Conservation (phyloP, 2,113 vertebrate species). For the Nothoprocta pentlandii region DNA sequence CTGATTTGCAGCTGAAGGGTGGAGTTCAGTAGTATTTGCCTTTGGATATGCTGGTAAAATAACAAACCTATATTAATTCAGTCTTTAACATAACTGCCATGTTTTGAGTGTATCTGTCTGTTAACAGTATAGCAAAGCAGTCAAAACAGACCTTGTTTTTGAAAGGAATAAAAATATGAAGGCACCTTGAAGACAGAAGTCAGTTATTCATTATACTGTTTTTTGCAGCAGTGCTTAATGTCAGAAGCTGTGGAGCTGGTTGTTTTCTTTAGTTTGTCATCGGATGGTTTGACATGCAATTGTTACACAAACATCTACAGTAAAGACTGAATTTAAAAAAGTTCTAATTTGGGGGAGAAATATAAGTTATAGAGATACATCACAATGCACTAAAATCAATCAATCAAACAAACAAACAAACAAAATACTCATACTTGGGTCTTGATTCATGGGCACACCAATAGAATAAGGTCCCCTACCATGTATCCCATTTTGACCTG, state of each 20-base stretch:
- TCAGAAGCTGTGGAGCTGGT: neutral
- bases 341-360: neutral
- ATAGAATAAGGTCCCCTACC: neutral
- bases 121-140: conserved; percentile 46
- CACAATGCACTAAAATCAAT: neutral
- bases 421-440: neutral
- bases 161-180: conserved; percentile 61
- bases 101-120: conserved; percentile 55
- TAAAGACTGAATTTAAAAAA: neutral
- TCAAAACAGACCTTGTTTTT: conserved; percentile 53
- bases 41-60: conserved; percentile 61
- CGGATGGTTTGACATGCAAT: neutral
- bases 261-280: neutral
- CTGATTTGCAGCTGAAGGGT: conserved; percentile 57
- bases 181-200: conserved; percentile 35
- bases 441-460: neutral
- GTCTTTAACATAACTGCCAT: conserved; percentile 49
- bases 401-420: no score
- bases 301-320: neutral
- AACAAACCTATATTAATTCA: conserved; percentile 65
- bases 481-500: neutral
- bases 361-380: neutral
- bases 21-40: conserved; percentile 61
- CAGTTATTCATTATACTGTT: conserved; percentile 26
- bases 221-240: neutral